Conservation (phyloP, 2,888 invertebrate genomes). For the Hydroisotoma schaefferi region DNA sequence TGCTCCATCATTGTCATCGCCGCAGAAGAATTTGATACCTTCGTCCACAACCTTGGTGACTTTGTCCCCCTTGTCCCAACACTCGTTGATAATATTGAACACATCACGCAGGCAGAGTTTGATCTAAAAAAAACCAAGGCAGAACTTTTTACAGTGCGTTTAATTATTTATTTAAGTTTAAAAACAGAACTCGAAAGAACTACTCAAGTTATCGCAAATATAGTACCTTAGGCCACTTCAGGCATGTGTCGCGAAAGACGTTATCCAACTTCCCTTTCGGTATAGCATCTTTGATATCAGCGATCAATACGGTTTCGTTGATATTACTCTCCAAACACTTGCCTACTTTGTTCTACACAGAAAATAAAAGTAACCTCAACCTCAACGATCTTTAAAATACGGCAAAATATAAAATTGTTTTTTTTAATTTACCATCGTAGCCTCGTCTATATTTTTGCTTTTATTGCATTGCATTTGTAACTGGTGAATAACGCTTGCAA, state of each 20-base stretch:
- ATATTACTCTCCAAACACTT: slow-evolving; percentile 39
- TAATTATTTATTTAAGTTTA: not conserved
- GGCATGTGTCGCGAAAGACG: slow-evolving; percentile 43
- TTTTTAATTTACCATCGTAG: slow-evolving; percentile 24
- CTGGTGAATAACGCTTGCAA: slow-evolving; percentile 35
- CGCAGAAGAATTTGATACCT: slow-evolving; percentile 45
- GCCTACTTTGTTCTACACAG: slow-evolving; percentile 26
- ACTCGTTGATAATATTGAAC: slow-evolving; percentile 40
- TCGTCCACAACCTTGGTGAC: slow-evolving; percentile 39
- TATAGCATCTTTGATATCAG: slow-evolving; percentile 43
- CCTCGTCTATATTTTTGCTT: slow-evolving; percentile 20
- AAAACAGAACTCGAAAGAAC: not conserved
- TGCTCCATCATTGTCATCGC: slow-evolving; percentile 44
- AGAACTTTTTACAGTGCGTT: not conserved
- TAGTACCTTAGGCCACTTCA: slow-evolving; percentile 42
- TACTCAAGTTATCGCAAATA: not conserved
- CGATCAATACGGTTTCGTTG: slow-evolving; percentile 35
- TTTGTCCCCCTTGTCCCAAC: slow-evolving; percentile 44
- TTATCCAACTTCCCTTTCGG: slow-evolving; percentile 45
- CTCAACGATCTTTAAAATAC: no score
- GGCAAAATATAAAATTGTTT: no score
- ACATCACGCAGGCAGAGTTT: slow-evolving; percentile 36
- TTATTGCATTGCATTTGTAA: slow-evolving; percentile 34
- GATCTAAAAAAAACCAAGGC: slow-evolving; percentile 14
- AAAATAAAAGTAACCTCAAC: not conserved